Evolutionary conservation across 2,113 vertebrate species (phyloP).

Genomic region (Chaetorhynchus papuensis): DNA sequence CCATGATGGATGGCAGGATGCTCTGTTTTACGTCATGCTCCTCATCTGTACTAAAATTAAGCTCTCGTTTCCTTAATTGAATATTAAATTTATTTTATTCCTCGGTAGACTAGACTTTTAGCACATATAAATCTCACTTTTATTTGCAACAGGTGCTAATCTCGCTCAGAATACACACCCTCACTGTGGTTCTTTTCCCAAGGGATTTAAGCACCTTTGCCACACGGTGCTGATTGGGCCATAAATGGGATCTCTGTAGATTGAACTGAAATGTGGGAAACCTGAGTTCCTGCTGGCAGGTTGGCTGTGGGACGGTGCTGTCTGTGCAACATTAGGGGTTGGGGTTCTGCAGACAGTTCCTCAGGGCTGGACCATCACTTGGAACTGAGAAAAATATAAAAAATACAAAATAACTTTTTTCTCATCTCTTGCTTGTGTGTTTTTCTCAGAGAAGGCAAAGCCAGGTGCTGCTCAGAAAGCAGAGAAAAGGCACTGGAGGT

Average conservation of each 20-base stretch:
- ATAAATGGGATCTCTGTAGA: background rate
- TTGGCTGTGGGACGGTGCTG: background rate
- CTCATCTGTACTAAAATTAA: constrained; percentile 17
- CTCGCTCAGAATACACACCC: background rate
- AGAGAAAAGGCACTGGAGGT: background rate
- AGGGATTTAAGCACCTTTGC: background rate
- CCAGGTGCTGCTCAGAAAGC: background rate
- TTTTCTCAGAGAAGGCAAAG: background rate
- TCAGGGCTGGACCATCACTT: background rate
- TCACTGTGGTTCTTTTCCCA: background rate
- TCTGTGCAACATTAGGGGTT: background rate
- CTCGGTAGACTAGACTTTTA: background rate
- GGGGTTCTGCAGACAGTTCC: background rate
- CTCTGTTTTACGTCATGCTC: background rate
- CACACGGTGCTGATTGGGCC: background rate
- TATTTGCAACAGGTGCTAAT: background rate
- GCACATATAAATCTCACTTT: background rate
- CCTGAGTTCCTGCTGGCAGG: background rate
- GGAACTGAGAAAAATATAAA: background rate
- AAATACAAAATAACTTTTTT: background rate
- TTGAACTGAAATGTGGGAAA: background rate
- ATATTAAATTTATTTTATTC: background rate
- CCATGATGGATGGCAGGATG: background rate
- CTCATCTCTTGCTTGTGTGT: background rate
- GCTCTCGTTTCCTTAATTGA: constrained; percentile 12